Percentiles rank a stretch among this genome's conserved stretches.
Conservation (phyloP, 2,888 invertebrate genomes). For the Plagodis dolabraria region DNA sequence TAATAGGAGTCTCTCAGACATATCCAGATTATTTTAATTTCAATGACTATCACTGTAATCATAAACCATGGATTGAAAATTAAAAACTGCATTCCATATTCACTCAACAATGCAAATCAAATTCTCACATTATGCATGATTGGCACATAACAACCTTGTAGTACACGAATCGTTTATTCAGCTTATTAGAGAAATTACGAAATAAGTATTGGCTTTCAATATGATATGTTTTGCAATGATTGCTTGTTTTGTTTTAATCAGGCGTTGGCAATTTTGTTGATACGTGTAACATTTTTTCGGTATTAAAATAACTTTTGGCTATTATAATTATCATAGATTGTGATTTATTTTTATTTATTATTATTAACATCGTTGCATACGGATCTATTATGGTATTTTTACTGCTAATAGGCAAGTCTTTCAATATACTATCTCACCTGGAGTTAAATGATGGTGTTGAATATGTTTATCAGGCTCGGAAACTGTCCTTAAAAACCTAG, state of each 20-base stretch:
- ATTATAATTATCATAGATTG: not conserved
- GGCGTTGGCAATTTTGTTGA: not conserved
- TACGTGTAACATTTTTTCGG: not conserved
- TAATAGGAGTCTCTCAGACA: too few relatives aligned
- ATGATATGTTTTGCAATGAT: slow-evolving; percentile 4
- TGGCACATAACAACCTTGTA: slow-evolving; percentile 12
- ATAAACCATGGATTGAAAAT: too few relatives aligned
- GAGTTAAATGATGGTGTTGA: too few relatives aligned
- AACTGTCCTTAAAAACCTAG: too few relatives aligned
- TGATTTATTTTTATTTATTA: not conserved
- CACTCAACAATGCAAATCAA: not conserved
- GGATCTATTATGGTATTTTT: too few relatives aligned
- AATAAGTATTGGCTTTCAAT: not conserved
- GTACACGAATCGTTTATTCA: not conserved
- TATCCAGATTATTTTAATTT: too few relatives aligned
- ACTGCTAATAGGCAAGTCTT: too few relatives aligned
- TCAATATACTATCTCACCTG: too few relatives aligned
- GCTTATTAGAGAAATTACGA: slow-evolving; percentile 23
- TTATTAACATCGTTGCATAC: too few relatives aligned
- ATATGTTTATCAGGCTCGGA: too few relatives aligned
- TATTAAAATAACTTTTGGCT: too few relatives aligned
- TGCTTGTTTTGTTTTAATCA: not conserved
- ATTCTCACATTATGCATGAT: slow-evolving; percentile 2
- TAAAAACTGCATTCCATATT: not conserved
- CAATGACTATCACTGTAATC: too few relatives aligned